These are phyloP conservation scores for Netelia virgata DNA, from an alignment of 2,888 invertebrate species.

Conservation along the genomic window DNA sequence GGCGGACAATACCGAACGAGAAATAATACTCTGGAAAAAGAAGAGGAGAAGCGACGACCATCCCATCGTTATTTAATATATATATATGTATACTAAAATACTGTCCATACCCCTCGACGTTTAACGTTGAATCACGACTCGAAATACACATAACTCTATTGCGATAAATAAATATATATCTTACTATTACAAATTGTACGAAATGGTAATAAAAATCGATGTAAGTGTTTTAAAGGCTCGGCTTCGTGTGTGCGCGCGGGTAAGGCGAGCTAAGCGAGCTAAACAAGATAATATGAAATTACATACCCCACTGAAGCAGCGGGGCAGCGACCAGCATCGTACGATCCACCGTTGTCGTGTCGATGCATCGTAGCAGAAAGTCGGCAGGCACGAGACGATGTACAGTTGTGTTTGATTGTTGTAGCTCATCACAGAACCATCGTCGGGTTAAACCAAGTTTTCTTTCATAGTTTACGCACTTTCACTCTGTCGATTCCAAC, in stretches of 20 bases:
- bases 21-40: constrained; percentile 24
- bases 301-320: constrained; percentile 1
- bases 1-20: constrained; percentile 40
- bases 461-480: no score
- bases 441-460: no score
- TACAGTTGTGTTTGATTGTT: no score
- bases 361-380: no score
- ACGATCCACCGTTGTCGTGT: neutral
- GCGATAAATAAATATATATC: constrained; percentile 68
- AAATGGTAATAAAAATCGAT: constrained; percentile 79
- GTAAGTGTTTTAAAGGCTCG: constrained; percentile 72
- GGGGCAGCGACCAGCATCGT: neutral
- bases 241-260: neutral
- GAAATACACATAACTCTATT: constrained; percentile 63
- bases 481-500: no score
- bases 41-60: constrained; percentile 51
- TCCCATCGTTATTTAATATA: constrained; percentile 61
- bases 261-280: neutral
- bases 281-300: constrained; percentile 22
- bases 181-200: constrained; percentile 74
- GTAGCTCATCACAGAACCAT: no score
- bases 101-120: constrained; percentile 56
- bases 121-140: constrained; percentile 62
- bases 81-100: constrained; percentile 25
- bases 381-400: neutral